These are phyloP conservation scores for Chelon labrosus DNA, from an alignment of 2,797 vertebrate species.

Conservation along the genomic window DNA sequence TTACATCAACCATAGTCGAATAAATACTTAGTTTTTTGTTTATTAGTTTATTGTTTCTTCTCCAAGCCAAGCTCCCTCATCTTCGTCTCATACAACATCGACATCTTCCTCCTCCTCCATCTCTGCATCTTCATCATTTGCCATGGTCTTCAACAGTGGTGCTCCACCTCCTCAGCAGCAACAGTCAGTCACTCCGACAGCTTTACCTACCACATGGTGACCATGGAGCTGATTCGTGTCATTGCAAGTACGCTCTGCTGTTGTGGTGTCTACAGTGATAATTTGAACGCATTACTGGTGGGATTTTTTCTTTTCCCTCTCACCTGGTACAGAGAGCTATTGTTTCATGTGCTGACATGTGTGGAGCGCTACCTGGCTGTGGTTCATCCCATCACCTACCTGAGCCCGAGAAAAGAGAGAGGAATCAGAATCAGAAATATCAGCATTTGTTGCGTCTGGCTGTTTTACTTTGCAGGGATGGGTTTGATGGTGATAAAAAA, in stretches of 20 bases:
- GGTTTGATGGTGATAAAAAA: background rate
- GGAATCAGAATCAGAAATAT: background rate
- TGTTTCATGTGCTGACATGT: constrained; percentile 32
- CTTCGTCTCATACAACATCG: background rate
- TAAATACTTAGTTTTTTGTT: too few relatives aligned
- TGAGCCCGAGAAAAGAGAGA: too few relatives aligned
- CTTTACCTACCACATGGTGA: constrained; percentile 41
- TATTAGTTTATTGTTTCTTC: background rate
- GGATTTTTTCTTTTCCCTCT: fast-evolving
- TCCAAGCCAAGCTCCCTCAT: background rate
- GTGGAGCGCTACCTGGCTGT: too few relatives aligned
- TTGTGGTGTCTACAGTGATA: fast-evolving
- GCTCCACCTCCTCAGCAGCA: background rate
- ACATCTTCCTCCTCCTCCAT: background rate
- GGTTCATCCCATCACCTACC: too few relatives aligned
- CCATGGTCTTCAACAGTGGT: background rate
- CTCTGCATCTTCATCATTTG: constrained; percentile 1
- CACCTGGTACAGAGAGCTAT: background rate
- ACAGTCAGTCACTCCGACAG: constrained; percentile 18
- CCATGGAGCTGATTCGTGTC: constrained; percentile 9
- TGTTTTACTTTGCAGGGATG: background rate
- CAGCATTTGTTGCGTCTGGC: constrained; percentile 9
- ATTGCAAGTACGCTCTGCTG: fast-evolving
- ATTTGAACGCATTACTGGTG: fast-evolving
- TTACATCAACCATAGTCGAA: too few relatives aligned